Percentiles rank a stretch among this genome's conserved stretches.
Evolutionary conservation across 2,888 invertebrate genomes (phyloP).

Genomic region (Drosophila barbarae): DNA sequence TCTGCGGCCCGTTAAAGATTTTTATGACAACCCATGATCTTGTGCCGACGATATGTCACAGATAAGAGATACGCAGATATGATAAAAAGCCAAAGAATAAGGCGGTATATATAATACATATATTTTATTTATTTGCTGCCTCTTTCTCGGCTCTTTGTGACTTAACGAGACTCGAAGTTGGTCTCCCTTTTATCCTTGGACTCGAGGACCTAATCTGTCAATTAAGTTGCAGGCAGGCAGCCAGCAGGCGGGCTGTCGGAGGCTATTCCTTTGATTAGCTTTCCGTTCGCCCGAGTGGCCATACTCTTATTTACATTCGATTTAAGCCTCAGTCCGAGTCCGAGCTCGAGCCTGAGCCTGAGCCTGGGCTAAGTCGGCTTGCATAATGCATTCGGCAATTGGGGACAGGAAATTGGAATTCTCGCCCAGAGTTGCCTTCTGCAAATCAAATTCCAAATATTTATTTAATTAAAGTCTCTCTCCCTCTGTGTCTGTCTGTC

Average conservation of each 20-base stretch:
- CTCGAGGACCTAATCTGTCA: conserved; percentile 8
- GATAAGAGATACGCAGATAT: conserved; percentile 14
- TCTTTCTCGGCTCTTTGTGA: not conserved
- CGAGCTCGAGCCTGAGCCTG: not conserved
- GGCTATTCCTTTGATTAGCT: conserved; percentile 18
- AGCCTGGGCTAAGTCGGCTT: conserved; percentile 1
- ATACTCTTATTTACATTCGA: conserved; percentile 27
- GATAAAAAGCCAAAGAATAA: conserved; percentile 11
- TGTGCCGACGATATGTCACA: conserved; percentile 8
- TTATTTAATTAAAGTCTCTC: conserved; percentile 47
- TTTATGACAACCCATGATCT: conserved; percentile 19
- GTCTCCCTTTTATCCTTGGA: conserved; percentile 1
- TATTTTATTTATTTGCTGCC: not conserved
- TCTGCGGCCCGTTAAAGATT: conserved; percentile 7
- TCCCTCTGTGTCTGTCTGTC: not conserved
- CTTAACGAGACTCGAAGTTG: not conserved
- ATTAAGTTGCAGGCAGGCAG: conserved; percentile 8
- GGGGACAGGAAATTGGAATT: conserved; percentile 45
- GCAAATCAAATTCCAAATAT: conserved; percentile 42
- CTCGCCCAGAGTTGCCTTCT: conserved; percentile 10
- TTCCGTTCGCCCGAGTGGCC: conserved; percentile 5
- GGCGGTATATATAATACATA: not conserved
- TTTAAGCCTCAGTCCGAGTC: not conserved
- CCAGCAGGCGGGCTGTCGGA: not conserved
- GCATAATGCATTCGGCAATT: conserved; percentile 29